phyloP scores from a whole-genome alignment of 2,113 vertebrate species.

The Ranitomeya imitator region DNA sequence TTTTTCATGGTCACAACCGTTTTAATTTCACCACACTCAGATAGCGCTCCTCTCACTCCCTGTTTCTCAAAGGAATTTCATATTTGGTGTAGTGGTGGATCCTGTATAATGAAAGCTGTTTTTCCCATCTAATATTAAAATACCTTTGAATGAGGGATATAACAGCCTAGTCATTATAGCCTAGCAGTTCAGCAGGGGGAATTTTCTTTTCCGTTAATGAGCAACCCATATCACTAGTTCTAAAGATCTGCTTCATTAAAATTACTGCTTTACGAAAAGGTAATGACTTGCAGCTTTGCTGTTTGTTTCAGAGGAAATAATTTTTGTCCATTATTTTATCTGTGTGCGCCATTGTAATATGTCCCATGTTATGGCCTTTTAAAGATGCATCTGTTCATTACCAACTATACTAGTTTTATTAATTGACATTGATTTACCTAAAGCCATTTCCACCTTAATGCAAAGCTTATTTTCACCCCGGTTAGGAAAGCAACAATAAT shows the following conservation, averaged over 20 bases:
- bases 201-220: conserved; percentile 73
- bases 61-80: too few species aligned
- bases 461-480: conserved; percentile 53
- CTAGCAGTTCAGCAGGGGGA: conserved; percentile 69
- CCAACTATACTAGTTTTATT: conserved; percentile 62
- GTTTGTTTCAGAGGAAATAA: conserved; percentile 67
- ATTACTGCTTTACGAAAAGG: conserved; percentile 66
- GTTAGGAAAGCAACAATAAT: conserved; percentile 41
- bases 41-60: too few species aligned
- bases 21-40: too few species aligned
- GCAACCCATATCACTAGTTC: conserved; percentile 71
- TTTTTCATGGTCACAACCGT: too few species aligned
- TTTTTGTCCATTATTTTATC: conserved; percentile 69
- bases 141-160: conserved; percentile 70
- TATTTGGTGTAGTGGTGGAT: neutral
- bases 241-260: conserved; percentile 73
- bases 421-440: conserved; percentile 64
- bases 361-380: conserved; percentile 63
- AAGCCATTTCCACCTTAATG: conserved; percentile 52
- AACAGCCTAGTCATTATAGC: conserved; percentile 68
- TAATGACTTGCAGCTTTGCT: conserved; percentile 68
- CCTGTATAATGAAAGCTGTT: neutral
- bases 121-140: conserved; percentile 64
- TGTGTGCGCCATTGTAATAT: conserved; percentile 62
- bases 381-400: conserved; percentile 59